Evolutionary conservation across 1,140 invertebrate species (phyloP), one percentile per base, ranked within the genome.

Genomic region (Neodiprion lecontei): DNA sequence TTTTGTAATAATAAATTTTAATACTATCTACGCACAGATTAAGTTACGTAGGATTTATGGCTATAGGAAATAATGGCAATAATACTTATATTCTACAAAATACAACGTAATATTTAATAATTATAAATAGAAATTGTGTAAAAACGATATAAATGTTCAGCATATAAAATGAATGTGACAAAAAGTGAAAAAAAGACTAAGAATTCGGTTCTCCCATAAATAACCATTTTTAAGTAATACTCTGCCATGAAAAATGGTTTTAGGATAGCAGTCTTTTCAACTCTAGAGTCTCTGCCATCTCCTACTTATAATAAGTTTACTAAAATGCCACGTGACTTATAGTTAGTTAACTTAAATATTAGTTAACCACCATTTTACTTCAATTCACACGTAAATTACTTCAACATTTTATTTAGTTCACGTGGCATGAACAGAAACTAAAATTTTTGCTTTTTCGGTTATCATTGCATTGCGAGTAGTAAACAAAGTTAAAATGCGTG

Each of bases 201-300:
- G n/a, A 61, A 14, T 14, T 61, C 0, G 28, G 28, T 40, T 40
- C 28, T 40, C 28, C 28, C 28, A 40, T 61, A 5, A 61, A 61
- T 14, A 61, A 61, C 5, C 53, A 14, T 61, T 61, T 61, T 61
- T 61, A 61, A 61, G 53, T 61, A 61, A 61, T 61, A 61, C 8
- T 61, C 53, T 9, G 53, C 53, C 53, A 17, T 61, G 9, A 61
- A 61, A 14, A 61, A 8, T 61, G 11, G n/a, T 61, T 61, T 17
- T 61, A 61, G 5, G 53, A 61, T 61, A 61, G 53, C 53, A 61
- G 53, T 61, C 53, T 61, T 61, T 61, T 17, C 11, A 61, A 61
- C 53, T 61, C 53, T 61, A 61, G 50, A 53, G 53, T 61, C 53
- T 61, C 53, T 61, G 53, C 53, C 9, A 61, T 61, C 53, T 61